Conservation (phyloP, 1,140 invertebrate genomes). For the Euura saliciscinereae region DNA sequence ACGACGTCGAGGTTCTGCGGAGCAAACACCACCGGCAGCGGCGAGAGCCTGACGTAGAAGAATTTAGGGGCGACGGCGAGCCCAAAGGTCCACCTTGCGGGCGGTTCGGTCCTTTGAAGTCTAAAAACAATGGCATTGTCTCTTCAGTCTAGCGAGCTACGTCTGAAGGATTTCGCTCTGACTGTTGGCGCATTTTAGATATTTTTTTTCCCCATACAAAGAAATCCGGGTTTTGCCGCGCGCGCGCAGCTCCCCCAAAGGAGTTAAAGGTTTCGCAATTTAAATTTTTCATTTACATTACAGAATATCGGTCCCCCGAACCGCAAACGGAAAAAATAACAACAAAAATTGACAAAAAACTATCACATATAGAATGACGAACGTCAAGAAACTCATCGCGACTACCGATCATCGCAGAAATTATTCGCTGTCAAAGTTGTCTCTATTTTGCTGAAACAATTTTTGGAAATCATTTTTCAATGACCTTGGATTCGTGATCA, state of each 20-base stretch:
- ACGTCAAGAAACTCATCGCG: too few species aligned
- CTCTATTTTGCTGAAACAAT: too few species aligned
- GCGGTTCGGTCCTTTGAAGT: conserved; percentile 58
- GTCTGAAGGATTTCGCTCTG: conserved; percentile 31
- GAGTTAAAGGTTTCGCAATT: conserved; percentile 28
- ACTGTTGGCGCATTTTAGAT: conserved; percentile 23
- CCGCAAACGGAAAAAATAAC: too few species aligned
- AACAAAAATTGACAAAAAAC: too few species aligned
- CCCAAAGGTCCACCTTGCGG: conserved; percentile 56
- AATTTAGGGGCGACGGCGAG: conserved; percentile 61
- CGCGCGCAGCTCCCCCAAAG: too few species aligned
- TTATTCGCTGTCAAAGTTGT: too few species aligned
- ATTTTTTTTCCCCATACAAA: conserved; percentile 16
- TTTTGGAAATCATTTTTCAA: too few species aligned
- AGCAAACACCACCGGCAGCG: too few species aligned
- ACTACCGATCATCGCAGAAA: too few species aligned
- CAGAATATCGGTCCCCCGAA: conserved; percentile 16
- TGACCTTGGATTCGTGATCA: too few species aligned
- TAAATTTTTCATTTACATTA: conserved; percentile 48
- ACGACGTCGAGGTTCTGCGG: too few species aligned
- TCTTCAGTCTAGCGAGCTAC: conserved; percentile 57
- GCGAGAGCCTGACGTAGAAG: conserved; percentile 48
- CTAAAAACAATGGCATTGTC: conserved; percentile 63
- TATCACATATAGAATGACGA: too few species aligned
- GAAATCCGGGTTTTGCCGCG: not conserved